Percentiles rank a stretch among this genome's conserved stretches.
phyloP scores from a whole-genome alignment of 2,113 vertebrate species.

The Apaloderma vittatum region DNA sequence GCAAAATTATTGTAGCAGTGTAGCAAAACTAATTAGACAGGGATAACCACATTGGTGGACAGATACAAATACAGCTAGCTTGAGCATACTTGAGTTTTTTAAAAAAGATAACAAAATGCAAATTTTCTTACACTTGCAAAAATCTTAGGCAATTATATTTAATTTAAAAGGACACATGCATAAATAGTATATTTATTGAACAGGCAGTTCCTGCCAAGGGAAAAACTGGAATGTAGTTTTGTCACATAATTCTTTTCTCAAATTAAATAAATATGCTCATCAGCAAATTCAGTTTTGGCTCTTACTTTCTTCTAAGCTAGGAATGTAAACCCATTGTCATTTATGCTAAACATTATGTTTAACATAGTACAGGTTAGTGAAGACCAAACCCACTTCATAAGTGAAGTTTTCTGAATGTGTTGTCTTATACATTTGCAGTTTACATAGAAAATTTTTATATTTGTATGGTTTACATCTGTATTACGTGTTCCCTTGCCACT shows the following conservation, averaged over 20 bases:
- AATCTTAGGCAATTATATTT: not conserved
- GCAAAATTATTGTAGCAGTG: conserved; percentile 66
- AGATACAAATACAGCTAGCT: conserved; percentile 27
- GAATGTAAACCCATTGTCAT: not conserved
- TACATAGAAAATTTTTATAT: not conserved
- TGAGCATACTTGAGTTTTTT: conserved; percentile 5
- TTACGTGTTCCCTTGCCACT: not conserved
- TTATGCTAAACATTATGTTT: not conserved
- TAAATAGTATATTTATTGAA: not conserved
- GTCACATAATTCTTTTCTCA: not conserved
- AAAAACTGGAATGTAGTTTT: not conserved
- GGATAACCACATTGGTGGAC: conserved; percentile 50
- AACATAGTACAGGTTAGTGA: not conserved
- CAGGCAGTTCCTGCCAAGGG: not conserved
- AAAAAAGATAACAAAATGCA: conserved; percentile 31
- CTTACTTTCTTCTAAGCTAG: not conserved
- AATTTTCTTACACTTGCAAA: conserved; percentile 40
- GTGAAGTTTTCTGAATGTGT: not conserved
- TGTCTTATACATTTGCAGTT: not conserved
- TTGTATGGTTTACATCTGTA: not conserved
- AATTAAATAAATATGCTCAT: not conserved
- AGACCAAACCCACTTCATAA: not conserved
- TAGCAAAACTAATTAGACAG: conserved; percentile 69
- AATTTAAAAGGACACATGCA: not conserved
- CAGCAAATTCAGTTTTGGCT: not conserved